Evolutionary conservation across 2,113 vertebrate genomes (phyloP).

Genomic region (Otolemur garnettii): DNA sequence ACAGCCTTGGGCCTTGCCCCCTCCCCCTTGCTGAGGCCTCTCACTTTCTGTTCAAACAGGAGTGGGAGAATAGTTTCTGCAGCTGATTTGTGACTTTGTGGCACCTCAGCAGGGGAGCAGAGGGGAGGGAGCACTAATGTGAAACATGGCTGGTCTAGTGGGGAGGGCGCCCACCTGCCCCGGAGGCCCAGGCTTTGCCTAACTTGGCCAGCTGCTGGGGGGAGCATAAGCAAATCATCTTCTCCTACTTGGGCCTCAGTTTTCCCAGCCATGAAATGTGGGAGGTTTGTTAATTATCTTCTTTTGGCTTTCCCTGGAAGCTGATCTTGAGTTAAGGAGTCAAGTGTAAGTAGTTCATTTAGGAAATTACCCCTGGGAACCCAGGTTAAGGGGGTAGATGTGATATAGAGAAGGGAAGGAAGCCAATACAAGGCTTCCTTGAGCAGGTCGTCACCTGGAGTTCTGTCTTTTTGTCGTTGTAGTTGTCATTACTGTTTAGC

Average conservation of each 20-base stretch:
- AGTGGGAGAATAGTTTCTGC: conserved; percentile 40
- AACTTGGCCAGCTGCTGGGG: not conserved
- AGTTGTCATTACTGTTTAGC: too few species aligned
- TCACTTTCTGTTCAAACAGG: conserved; percentile 57
- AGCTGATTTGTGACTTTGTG: not conserved
- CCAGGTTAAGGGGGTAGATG: not conserved
- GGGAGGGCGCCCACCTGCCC: not conserved
- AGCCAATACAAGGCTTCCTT: not conserved
- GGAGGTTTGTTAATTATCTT: not conserved
- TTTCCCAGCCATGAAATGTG: conserved; percentile 13
- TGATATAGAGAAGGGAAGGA: not conserved
- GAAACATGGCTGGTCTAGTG: not conserved
- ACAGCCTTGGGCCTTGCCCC: conserved; percentile 58
- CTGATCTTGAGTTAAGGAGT: not conserved
- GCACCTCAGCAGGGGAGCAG: not conserved
- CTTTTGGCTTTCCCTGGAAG: not conserved
- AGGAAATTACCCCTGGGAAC: not conserved
- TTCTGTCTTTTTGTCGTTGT: not conserved
- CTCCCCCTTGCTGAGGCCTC: conserved; percentile 65
- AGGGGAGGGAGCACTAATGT: not conserved
- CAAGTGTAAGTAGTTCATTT: not conserved
- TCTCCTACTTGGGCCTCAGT: not conserved
- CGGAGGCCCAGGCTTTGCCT: not conserved
- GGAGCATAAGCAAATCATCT: not conserved
- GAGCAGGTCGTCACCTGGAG: not conserved